Evolutionary conservation across 2,113 vertebrate species (phyloP), one percentile per base, ranked within the genome.

Genomic region (Leptosomus discolor): DNA sequence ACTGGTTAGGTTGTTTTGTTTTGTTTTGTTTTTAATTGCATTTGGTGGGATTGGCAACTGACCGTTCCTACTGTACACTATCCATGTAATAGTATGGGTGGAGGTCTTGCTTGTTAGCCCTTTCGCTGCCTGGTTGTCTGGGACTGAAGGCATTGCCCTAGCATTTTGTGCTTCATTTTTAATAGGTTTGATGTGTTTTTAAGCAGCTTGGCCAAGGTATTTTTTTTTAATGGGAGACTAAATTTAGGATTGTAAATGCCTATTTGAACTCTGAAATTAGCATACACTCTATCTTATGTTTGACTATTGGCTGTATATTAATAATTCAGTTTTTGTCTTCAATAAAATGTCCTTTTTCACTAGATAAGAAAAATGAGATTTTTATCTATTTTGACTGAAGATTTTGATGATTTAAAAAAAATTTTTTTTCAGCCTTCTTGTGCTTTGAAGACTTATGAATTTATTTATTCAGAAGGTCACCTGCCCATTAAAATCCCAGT

Each of bases 261-360:
- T 95, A 73, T 97, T 85, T 95, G 84, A 96, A 94, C 89, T 92
- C 45, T 76, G 65, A 85, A 96, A 95, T 96, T 96, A 95, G 76
- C 94, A 97, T 95, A 90, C 13, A 76, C 36, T 82, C 77, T 94
- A 50, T 95, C 70, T 94, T 91, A 84, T 89, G 45, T 91, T 95
- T 94, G 77, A 48, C 82, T 96, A 79, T 76, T 92, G 74, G 74
- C 21, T 12, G 18, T 36, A 32, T 92, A 92, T 96, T 95, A 95
- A 97, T 95, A 96, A 95, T 91, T 95, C 65, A 76, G 65, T 16
- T 95, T 95, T 95, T 91, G 80, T 97, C 86, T 91, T 95, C 91
- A 92, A 73, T 85, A 82, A 97, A 91, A 82, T 51, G 46, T 54
- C 75, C 24, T 78, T 96, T 89, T 92, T 53, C 53, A 36, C 23